These are phyloP conservation scores for Cotesia congregata DNA, from an alignment of 2,888 invertebrate genomes.

Conservation along the genomic window DNA sequence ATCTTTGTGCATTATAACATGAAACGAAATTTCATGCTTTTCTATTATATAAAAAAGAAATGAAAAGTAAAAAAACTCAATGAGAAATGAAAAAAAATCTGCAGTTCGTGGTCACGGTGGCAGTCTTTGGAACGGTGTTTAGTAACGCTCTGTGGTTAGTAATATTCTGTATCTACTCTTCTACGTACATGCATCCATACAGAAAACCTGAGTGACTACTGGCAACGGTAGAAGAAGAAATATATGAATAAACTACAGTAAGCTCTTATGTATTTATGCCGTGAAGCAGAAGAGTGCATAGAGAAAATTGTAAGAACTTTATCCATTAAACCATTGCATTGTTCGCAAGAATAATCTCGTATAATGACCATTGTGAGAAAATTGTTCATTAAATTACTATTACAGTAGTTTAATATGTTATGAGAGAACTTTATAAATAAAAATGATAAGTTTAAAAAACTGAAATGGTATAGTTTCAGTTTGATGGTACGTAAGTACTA, in stretches of 20 bases:
- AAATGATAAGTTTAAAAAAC: not conserved
- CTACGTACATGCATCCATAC: not conserved
- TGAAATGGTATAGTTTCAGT: not conserved
- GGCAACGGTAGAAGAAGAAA: slow-evolving; percentile 11
- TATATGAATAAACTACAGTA: slow-evolving; percentile 5
- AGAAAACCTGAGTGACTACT: slow-evolving; percentile 24
- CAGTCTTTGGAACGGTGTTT: slow-evolving; percentile 11
- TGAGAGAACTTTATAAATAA: not conserved
- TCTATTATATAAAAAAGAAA: slow-evolving; percentile 42
- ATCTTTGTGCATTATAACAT: slow-evolving; percentile 30
- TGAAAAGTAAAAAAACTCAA: slow-evolving; percentile 11
- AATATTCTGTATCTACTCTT: slow-evolving; percentile 1
- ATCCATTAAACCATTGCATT: slow-evolving; percentile 6
- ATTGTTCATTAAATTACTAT: slow-evolving; percentile 2
- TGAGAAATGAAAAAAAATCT: slow-evolving; percentile 12
- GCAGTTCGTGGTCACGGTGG: slow-evolving; percentile 14
- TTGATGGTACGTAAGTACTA: not conserved
- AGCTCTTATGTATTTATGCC: slow-evolving; percentile 12
- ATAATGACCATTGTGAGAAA: slow-evolving; percentile 11
- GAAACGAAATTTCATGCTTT: slow-evolving; percentile 56
- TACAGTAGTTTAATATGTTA: not conserved
- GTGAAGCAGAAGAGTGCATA: slow-evolving; percentile 34
- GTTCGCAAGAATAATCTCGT: slow-evolving; percentile 36
- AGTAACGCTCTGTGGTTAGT: slow-evolving; percentile 13
- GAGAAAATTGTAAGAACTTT: slow-evolving; percentile 9